Evolutionary conservation across 2,888 invertebrate genomes (phyloP).

Genomic region (Phortica magna): DNA sequence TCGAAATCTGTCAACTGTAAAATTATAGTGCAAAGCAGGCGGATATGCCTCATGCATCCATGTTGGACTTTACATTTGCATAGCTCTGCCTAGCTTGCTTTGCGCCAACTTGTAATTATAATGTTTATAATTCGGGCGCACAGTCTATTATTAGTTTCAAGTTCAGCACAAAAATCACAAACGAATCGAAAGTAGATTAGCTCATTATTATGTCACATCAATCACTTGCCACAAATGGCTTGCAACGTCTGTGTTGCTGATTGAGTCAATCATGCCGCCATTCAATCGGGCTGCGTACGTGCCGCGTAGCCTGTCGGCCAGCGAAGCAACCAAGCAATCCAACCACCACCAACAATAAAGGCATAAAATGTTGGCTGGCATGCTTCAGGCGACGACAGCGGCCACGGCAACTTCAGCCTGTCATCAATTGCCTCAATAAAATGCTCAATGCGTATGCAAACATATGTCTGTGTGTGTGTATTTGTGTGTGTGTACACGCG

Average conservation of each 20-base stretch:
- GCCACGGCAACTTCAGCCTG: background rate
- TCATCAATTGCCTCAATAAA: constrained; percentile 1
- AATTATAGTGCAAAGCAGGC: constrained; percentile 49
- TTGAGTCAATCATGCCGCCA: background rate
- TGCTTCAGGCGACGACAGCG: background rate
- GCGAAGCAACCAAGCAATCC: too few species aligned
- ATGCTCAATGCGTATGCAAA: background rate
- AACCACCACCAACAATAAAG: background rate
- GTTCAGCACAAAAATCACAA: constrained; percentile 6
- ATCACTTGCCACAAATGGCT: background rate
- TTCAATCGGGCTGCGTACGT: background rate
- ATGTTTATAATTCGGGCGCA: background rate
- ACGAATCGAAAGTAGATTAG: background rate
- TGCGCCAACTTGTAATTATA: background rate
- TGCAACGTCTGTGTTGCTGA: too few species aligned
- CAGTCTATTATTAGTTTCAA: constrained; percentile 16
- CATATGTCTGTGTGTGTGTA: too few species aligned
- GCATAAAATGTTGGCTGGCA: background rate
- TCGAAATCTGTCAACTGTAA: constrained; percentile 50
- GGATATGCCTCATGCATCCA: background rate
- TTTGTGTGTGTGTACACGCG: too few species aligned
- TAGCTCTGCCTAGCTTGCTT: background rate
- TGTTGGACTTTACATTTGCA: background rate
- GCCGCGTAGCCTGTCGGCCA: background rate
- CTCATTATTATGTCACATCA: background rate